Evolutionary conservation across 2,113 vertebrate species (phyloP), one percentile per base, ranked within the genome.

Genomic region (Sigmodon hispidus): DNA sequence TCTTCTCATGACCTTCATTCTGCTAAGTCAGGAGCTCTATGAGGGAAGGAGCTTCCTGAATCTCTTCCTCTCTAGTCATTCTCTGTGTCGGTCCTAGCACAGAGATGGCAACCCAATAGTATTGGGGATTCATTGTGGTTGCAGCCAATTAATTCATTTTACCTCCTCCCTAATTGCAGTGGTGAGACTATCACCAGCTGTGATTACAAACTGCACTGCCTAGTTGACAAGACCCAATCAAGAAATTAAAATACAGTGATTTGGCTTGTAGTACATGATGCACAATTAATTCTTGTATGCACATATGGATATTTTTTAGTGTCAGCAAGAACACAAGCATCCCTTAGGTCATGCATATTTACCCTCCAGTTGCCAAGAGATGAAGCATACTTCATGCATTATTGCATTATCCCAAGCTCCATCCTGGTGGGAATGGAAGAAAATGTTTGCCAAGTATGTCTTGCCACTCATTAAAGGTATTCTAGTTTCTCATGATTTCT

Each of bases 301-400:
- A 86, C 97, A 92, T 96, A 92, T 89, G 92, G 95, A 93, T 97
- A 63, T 97, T 97, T 96, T 90, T 90, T 94, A 96, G 98, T 98
- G 97, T 92, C 94, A 97, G 94, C 90, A 95, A 96, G 90, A 61
- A 94, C 88, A 72, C 24, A 48, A 95, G 92, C 93, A 95, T 86
- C 85, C 88, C 48, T 22, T 40, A 57, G 95, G 81, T 95, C 95
- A 96, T 61, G 98, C 83, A 94, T 96, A 92, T 96, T 97, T 97
- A 92, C 96, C 85, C 95, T 97, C 94, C 95, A 97, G 97, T 97
- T 98, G 97, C 98, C 98, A 98, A 97, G 96, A 98, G 98, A 97
- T 96, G 98, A 98, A 96, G 96, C 97, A 92, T 96, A 97, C 94
- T 97, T 98, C 96, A 95, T 93, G 95, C 98, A 98, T 97, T 98